Base-by-base conservation (phyloP, 2,888 invertebrate species). In the Drosophila glabriapex region DNA sequence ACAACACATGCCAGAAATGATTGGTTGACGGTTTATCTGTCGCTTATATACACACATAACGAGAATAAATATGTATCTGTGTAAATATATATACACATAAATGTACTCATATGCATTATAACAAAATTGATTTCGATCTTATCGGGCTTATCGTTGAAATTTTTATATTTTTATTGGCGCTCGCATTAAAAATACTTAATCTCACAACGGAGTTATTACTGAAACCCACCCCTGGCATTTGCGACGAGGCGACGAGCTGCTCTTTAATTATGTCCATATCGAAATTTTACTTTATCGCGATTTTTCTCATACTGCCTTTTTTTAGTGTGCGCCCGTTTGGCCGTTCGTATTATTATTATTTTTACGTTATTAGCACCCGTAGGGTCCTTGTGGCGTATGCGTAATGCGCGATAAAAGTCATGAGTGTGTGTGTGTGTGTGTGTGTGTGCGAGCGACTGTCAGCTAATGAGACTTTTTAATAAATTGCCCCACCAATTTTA, bases 171-270 rank as follows among this genome's bases (percentile, higher is more conserved):
- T 82, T 85, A 82, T 83, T 91, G 86, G 85, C 82, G 81, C 63
- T 79, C 89, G 89, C 89, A 90, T 90, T 90, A 91, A 90, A 90
- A 91, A 90, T 89, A 88, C 91, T 90, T 91, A 91, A 91, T 90
- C 90, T 91, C 76, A 72, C 78, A 74, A 70, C 78, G 58, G 52
- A 79, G 87, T 89, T 89, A 87, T 89, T 80, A 72, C 66, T 66
- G 35, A 50, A 60, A 60, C 68, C 66, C 70, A 68, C 69, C 69
- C 82, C 65, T 66, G 25, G 1, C 61, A 46, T 49, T 35, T 25
- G 29, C 33, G 16, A 46, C 41, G 33, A 54, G 72, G 53, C 70
- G 43, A 35, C 59, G 56, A 53, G 58, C 62, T 41, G 69, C 68
- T 78, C 70, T 82, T 91, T 83, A 87, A 87, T 84, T 80, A 88